Conservation (phyloP, 23 tunicate species). For the Corella eumyota region DNA sequence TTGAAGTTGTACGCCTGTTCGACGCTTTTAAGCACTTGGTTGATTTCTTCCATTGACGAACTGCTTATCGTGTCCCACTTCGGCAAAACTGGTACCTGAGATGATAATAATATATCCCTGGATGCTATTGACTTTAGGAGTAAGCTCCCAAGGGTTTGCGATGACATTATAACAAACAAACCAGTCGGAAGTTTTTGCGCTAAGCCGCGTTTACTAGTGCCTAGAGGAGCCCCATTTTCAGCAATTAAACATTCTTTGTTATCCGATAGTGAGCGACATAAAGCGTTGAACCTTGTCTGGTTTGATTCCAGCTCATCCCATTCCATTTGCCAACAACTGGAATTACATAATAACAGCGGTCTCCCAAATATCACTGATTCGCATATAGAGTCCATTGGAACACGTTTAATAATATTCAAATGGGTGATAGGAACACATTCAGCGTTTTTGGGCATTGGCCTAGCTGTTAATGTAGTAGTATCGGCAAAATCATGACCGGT, state of each 20-base stretch:
- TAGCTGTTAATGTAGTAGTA: not conserved
- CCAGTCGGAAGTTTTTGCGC: conserved; percentile 15
- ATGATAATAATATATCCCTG: conserved; percentile 24
- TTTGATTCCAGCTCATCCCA: conserved; percentile 87
- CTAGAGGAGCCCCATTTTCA: conserved; percentile 32
- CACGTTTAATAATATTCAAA: conserved; percentile 23
- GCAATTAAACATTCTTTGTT: conserved; percentile 35
- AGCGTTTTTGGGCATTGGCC: not conserved
- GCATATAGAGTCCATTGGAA: conserved; percentile 27
- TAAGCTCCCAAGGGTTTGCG: conserved; percentile 22
- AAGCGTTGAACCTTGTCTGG: conserved; percentile 50
- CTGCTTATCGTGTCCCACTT: conserved; percentile 15
- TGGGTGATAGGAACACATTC: conserved; percentile 25
- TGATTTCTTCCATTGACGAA: conserved; percentile 25
- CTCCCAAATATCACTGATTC: conserved; percentile 67
- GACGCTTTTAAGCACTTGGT: conserved; percentile 6
- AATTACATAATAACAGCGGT: conserved; percentile 29
- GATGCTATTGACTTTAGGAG: conserved; percentile 50
- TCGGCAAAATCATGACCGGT: not conserved
- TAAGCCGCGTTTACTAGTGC: not conserved
- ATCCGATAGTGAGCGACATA: conserved; percentile 23
- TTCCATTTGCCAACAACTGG: conserved; percentile 91
- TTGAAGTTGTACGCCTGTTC: conserved; percentile 20
- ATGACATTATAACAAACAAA: conserved; percentile 57
- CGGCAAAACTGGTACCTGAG: conserved; percentile 7